Base-by-base conservation (phyloP, 30 jellyfish, hydroid and myxozoan species). In the Phacellophora camtschatica region DNA sequence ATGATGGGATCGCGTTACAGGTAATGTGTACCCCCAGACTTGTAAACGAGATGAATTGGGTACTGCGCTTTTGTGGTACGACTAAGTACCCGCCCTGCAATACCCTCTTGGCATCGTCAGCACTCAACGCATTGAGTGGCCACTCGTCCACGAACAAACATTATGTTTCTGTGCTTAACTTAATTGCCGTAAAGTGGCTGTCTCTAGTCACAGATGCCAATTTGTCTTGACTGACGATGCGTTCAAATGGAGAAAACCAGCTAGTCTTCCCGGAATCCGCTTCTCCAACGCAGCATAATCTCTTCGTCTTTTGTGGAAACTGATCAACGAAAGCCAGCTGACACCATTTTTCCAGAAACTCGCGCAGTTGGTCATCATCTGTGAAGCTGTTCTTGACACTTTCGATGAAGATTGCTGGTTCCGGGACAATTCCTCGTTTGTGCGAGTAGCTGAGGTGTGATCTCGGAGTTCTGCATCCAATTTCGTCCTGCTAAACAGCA, bases 231-330 rank as follows among this genome's bases (percentile, higher is more conserved):
- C 64, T 33, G 4, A 66, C 37, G 3, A 51, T 61, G 42, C 90
- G 85, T 41, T 64, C 72, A 20, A 18, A 79, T 35, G 90, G 90
- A 4, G 74, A 32, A 42, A 79, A 79, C 90, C 84, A 79, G 62
- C 85, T 79, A 1, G 90, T 59, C 58, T 63, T 59, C 2, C 90
- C 85, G 16, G 79, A 46, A 39, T 79, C 90, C 7, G 90, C 71
- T 2, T 77, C 85, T 2, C 90, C 90, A 32, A 64, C 90, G 29
- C 76, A 74, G 8, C 73, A 48, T 45, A 79, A 27, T 41, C 64
- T 79, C 57, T 45, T 61, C 20, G 76, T 35, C 39, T 59, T 79
- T 39, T 61, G 74, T 4, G 82, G 87, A 28, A 0, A 74, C 22
- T 28, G 71, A 2, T 64, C 90, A 29, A 37, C 34, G 29, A 61